These are phyloP conservation scores for Patella caerulea DNA, from an alignment of 2,888 invertebrate species.

Conservation along the genomic window DNA sequence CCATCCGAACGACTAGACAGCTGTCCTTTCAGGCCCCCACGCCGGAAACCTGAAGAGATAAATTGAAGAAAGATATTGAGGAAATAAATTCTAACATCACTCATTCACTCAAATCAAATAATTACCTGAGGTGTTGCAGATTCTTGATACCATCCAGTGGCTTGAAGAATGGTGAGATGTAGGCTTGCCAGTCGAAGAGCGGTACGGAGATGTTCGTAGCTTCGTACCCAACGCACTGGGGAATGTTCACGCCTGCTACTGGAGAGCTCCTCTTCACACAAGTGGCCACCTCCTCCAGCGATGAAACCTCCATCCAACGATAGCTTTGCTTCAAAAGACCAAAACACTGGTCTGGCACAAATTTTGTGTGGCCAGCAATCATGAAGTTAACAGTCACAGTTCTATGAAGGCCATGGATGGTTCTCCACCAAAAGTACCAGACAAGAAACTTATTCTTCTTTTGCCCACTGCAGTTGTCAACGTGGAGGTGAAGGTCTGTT, in stretches of 20 bases:
- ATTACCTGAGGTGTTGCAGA: constrained; percentile 19
- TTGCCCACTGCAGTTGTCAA: neutral
- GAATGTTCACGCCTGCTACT: constrained; percentile 19
- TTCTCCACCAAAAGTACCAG: neutral
- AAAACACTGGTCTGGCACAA: constrained; percentile 31
- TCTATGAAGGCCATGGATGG: neutral
- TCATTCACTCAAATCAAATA: neutral
- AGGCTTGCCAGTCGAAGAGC: constrained; percentile 20
- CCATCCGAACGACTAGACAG: too few species aligned
- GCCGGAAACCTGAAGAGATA: too few species aligned
- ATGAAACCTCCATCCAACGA: constrained; percentile 16
- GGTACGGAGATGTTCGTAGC: constrained; percentile 15
- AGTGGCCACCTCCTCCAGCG: constrained; percentile 23
- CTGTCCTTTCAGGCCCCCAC: too few species aligned
- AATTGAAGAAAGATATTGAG: too few species aligned
- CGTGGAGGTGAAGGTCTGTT: neutral
- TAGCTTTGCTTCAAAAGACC: constrained; percentile 25
- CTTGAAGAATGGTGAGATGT: constrained; percentile 12
- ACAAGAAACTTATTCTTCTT: neutral
- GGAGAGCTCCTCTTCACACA: constrained; percentile 29
- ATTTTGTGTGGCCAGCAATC: constrained; percentile 25
- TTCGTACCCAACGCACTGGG: constrained; percentile 13
- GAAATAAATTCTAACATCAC: too few species aligned
- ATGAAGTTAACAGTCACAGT: constrained; percentile 8
- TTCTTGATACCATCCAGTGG: constrained; percentile 21